Conservation (phyloP, 2,797 vertebrate species). For the Bufotes viridis region DNA sequence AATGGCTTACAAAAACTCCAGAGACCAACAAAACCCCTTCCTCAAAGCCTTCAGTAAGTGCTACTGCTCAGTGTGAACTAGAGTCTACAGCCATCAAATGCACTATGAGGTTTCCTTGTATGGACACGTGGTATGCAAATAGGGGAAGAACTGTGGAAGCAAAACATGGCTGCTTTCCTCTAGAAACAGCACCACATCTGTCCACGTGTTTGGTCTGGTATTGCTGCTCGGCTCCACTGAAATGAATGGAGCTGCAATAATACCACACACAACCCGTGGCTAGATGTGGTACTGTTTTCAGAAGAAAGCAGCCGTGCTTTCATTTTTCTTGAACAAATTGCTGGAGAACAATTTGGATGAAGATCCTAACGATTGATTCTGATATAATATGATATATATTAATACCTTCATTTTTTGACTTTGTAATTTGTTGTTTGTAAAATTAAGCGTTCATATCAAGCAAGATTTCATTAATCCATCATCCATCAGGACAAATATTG, state of each 20-base stretch:
- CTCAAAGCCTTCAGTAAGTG: conserved; percentile 90
- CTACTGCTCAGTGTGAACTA: neutral
- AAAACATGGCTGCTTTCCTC: neutral
- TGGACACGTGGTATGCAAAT: neutral
- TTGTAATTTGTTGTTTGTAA: too few species aligned
- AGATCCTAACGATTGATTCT: too few species aligned
- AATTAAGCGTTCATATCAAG: too few species aligned
- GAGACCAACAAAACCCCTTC: conserved; percentile 86
- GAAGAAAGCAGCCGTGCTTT: neutral
- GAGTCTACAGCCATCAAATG: neutral
- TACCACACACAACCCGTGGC: neutral
- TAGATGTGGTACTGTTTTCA: neutral
- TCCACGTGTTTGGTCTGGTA: neutral
- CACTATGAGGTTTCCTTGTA: neutral
- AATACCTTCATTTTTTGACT: too few species aligned
- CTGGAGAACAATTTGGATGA: too few species aligned
- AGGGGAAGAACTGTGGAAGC: neutral
- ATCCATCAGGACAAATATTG: too few species aligned
- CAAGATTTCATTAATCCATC: too few species aligned
- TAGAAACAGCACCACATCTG: neutral
- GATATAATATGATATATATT: too few species aligned
- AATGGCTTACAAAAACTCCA: conserved; percentile 98
- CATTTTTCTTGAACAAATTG: too few species aligned
- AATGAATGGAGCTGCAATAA: neutral
- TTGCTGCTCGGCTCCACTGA: neutral